Evolutionary conservation across 2,888 invertebrate genomes (phyloP).

Genomic region (Xylota sylvarum): DNA sequence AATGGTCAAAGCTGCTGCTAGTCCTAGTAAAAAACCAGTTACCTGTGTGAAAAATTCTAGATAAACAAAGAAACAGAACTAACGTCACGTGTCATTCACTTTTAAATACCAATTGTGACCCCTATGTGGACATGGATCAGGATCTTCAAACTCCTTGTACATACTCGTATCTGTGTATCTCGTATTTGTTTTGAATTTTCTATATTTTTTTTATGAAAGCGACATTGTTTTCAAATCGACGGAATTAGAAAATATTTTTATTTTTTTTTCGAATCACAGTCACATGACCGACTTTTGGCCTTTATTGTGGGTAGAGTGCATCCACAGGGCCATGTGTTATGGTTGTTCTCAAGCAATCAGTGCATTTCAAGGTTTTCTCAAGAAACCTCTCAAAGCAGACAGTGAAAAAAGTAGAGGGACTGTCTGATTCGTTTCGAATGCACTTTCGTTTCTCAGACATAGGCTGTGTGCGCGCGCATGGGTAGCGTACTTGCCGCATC

Average conservation of each 20-base stretch:
- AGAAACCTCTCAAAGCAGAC: constrained; percentile 22
- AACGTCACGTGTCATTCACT: constrained; percentile 3
- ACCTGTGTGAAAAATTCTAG: constrained; percentile 32
- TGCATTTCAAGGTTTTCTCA: constrained; percentile 46
- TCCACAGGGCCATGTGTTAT: constrained; percentile 47
- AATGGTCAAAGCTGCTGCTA: constrained; percentile 57
- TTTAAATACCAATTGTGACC: background rate
- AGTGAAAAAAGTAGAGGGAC: constrained; percentile 32
- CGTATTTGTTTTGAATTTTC: background rate
- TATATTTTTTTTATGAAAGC: constrained; percentile 9
- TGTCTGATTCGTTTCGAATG: constrained; percentile 21
- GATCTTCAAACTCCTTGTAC: constrained; percentile 40
- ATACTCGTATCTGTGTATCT: constrained; percentile 8
- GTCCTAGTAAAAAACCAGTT: constrained; percentile 53
- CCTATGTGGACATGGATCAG: background rate
- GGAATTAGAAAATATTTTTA: too few species aligned
- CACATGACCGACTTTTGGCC: constrained; percentile 43
- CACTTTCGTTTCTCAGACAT: constrained; percentile 69
- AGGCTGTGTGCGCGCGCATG: background rate
- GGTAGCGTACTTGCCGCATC: background rate
- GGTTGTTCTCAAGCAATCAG: constrained; percentile 29
- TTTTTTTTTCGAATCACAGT: background rate
- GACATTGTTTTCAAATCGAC: constrained; percentile 26
- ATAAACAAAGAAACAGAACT: background rate
- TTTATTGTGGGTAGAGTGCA: constrained; percentile 9